Base-by-base conservation (phyloP, 2,888 invertebrate species). In the Xylophagus ater region DNA sequence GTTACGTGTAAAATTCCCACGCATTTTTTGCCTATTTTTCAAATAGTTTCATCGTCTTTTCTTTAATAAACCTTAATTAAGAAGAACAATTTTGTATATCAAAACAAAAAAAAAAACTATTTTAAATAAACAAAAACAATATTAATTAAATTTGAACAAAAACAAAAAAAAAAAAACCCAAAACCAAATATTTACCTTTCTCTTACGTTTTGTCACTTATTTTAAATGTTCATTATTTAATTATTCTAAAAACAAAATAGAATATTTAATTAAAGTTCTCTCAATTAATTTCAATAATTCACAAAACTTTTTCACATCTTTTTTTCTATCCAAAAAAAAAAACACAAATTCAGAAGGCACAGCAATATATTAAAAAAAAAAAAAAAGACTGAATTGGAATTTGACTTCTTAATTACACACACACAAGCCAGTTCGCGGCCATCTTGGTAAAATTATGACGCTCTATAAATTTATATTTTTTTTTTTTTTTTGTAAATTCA, bases 141-240 rank as follows among this genome's bases (percentile, higher is more conserved):
- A 23, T 23, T 23, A 9, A 23, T 23, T 23, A 9, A 23, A 23
- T 23, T n/a, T 9, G 23, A 23, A 23, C 9, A 9, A 6, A 9
- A 23, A 23, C 23, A 9, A 23, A 23, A 8, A 12, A 30, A 30
- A 30, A 30, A 14, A 14, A 17, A 20, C 20, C 53, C 53, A 14
- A 17, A 20, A 10, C 53, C 53, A 50, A 49, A 53, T 57, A 51
- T 52, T 53, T 55, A 58, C 55, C 54, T 60, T 58, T 52, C 53
- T 49, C 20, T 32, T n/a, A n/a, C 19, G 30, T 4, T n/a, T n/a
- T n/a, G n/a, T n/a, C n/a, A n/a, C n/a, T n/a, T n/a, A n/a, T n/a
- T n/a, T n/a, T n/a, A n/a, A n/a, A n/a, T n/a, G n/a, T n/a, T n/a
- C n/a, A n/a, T n/a, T n/a, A n/a, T n/a, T n/a, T n/a, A n/a, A n/a